phyloP scores from a whole-genome alignment of 2,797 vertebrate species.

The Rallus crepitans region DNA sequence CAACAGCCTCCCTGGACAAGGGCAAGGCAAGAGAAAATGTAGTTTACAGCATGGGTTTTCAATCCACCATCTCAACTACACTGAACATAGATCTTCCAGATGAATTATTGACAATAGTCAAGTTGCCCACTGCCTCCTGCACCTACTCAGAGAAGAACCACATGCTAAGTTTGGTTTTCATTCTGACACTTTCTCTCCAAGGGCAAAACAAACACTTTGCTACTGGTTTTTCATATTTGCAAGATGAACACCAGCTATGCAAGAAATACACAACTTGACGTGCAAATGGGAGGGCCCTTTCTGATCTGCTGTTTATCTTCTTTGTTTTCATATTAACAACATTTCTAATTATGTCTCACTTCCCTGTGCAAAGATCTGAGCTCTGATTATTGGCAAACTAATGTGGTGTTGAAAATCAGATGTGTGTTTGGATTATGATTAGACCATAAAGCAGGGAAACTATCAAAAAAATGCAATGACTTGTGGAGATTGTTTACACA shows the following conservation, averaged over 20 bases:
- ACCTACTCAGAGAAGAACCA: not conserved
- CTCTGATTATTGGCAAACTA: not conserved
- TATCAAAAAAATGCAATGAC: not conserved
- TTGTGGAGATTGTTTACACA: not conserved
- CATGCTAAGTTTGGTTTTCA: not conserved
- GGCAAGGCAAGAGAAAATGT: not conserved
- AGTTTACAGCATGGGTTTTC: not conserved
- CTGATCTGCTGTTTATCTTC: not conserved
- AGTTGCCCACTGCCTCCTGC: not conserved
- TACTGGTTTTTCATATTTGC: not conserved
- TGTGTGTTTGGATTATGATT: not conserved
- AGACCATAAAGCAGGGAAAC: not conserved
- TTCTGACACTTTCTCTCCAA: not conserved
- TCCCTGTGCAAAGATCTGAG: not conserved
- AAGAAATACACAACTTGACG: not conserved
- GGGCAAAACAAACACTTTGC: not conserved
- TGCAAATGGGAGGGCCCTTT: not conserved
- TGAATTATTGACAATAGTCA: not conserved
- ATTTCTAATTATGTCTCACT: not conserved
- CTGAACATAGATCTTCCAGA: not conserved
- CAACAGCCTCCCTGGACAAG: not conserved
- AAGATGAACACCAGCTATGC: accelerated
- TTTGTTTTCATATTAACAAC: not conserved
- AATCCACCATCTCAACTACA: not conserved
- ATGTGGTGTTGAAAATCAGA: not conserved